Evolutionary conservation across 1,140 invertebrate species (phyloP), one percentile per base, ranked within the genome.

Genomic region (Bombus ignitus): DNA sequence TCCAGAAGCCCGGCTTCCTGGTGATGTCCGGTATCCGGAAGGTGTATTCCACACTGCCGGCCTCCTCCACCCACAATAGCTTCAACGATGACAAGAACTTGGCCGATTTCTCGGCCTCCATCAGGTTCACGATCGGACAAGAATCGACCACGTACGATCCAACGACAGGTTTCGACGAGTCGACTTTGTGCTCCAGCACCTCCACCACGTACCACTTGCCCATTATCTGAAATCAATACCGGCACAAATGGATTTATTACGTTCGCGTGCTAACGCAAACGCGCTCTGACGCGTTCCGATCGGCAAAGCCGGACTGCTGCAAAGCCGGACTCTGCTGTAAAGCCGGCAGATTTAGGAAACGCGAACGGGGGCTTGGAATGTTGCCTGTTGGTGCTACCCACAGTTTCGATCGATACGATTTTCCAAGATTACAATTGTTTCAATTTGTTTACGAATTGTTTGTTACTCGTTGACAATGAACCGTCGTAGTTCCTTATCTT

Each of bases 141-240:
- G 87, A 88, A 42, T 94, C 89, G 73, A 92, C 79, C 28, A 89
- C 39, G 53, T 79, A 85, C 39, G 71, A 62, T 9, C 68, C 44
- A 57, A 18, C 83, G 75, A 15, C 66, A 13, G 79, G 73, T 57
- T 88, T 90, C 62, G 57, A 72, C 6, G 88, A 87, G 18, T 90
- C 86, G 39, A 10, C 13, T 68, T 75, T 92, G 81, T 94, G 93
- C 59, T 93, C 89, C 87, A 94, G 59, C 65, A 93, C 82, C 85
- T 94, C 92, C 35, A 94, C 91, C 57, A 93, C 92, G 89, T 94
- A 94, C 93, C 93, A 94, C 59, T 93, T 94, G 70, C 92, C 92
- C 92, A 93, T 92, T 91, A 93, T 93, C 93, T 94, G 92, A 68
- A 92, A 93, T 74, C 72, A 72, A 75, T 77, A 85, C 37, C 32